These are phyloP conservation scores for Euglossa dilemma DNA, from an alignment of 1,140 invertebrate species.

Conservation along the genomic window DNA sequence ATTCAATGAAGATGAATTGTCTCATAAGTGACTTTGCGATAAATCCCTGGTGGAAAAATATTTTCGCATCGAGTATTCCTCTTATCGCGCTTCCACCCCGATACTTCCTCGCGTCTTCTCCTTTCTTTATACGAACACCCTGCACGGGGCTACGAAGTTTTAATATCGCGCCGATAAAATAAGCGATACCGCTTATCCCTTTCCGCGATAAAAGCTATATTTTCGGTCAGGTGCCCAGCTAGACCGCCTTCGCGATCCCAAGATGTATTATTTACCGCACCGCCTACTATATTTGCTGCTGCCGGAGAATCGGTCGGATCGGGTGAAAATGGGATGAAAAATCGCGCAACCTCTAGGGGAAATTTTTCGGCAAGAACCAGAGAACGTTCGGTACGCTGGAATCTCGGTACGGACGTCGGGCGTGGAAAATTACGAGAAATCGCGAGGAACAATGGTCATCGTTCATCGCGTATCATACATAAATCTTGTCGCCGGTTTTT, in stretches of 20 bases:
- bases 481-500: background rate
- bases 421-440: too few species aligned
- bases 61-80: constrained; percentile 31
- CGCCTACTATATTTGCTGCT: constrained; percentile 66
- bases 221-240: constrained; percentile 41
- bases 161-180: constrained; percentile 48
- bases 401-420: background rate
- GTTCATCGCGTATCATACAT: background rate
- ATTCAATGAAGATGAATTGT: constrained; percentile 53
- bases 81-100: background rate
- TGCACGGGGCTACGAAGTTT: constrained; percentile 35
- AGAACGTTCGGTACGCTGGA: background rate
- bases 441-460: background rate
- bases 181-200: constrained; percentile 53
- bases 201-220: constrained; percentile 58
- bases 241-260: constrained; percentile 38
- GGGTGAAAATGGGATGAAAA: background rate
- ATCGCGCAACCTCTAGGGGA: background rate
- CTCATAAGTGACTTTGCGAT: constrained; percentile 16
- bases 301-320: constrained; percentile 31
- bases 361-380: background rate
- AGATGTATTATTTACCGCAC: constrained; percentile 71
- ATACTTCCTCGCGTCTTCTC: background rate
- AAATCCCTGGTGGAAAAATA: constrained; percentile 45
- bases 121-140: background rate